Conservation (phyloP, 2,113 vertebrate species). For the Chroicocephalus ridibundus region DNA sequence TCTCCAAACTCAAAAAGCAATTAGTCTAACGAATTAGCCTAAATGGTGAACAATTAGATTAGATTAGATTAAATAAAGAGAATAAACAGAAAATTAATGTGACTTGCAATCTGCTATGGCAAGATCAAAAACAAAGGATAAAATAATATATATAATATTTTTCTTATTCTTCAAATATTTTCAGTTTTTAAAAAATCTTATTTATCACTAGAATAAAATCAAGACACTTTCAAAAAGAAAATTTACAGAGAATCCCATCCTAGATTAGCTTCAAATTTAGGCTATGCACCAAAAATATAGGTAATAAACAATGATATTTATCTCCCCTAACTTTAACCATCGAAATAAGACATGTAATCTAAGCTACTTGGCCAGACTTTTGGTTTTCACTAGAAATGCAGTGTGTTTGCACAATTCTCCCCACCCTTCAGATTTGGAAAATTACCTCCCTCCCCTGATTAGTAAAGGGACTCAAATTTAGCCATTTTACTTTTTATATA, state of each 20-base stretch:
- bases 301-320: accelerated
- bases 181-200: neutral
- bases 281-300: neutral
- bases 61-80: neutral
- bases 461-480: neutral
- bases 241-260: neutral
- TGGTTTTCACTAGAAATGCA: neutral
- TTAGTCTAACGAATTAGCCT: neutral
- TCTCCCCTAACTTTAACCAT: neutral
- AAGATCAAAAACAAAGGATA: neutral
- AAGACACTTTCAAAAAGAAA: neutral
- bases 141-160: neutral
- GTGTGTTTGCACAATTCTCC: neutral
- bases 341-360: neutral
- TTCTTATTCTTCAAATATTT: neutral
- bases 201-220: neutral
- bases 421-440: neutral
- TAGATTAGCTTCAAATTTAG: neutral
- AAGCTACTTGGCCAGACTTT: neutral
- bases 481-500: neutral
- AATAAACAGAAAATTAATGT: neutral
- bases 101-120: neutral
- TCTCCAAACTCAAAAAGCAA: neutral
- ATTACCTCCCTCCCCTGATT: neutral
- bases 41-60: neutral